These are phyloP conservation scores for Pollimyrus isidori DNA, from an alignment of 2,113 vertebrate genomes.

Conservation along the genomic window DNA sequence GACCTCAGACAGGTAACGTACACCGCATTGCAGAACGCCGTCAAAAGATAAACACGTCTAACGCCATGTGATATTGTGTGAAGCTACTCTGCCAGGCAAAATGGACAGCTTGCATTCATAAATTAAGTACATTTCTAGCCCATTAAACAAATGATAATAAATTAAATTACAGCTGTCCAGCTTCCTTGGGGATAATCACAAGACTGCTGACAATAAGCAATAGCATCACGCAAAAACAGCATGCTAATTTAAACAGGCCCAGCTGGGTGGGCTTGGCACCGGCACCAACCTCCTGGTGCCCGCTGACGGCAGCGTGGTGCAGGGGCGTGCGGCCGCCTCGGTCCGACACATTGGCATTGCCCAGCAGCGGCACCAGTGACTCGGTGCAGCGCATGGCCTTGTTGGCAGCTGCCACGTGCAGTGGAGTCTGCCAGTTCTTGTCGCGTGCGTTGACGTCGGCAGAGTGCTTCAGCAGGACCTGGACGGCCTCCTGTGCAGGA, in stretches of 20 bases:
- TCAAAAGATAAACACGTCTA: neutral
- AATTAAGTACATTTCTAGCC: neutral
- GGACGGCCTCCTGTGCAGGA: slow-evolving; percentile 81
- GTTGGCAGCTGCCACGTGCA: slow-evolving; percentile 92
- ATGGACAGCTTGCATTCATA: neutral
- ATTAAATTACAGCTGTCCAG: neutral
- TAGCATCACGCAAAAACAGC: neutral
- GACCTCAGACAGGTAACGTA: neutral
- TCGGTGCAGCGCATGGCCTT: slow-evolving; percentile 95
- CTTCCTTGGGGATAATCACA: neutral
- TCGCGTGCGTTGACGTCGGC: slow-evolving; percentile 95
- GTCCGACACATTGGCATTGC: slow-evolving; percentile 94
- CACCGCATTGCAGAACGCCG: neutral
- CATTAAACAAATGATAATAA: neutral
- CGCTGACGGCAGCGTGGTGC: slow-evolving; percentile 95
- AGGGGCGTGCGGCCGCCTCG: slow-evolving; percentile 88
- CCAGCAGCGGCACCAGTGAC: slow-evolving; percentile 87
- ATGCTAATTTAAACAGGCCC: neutral
- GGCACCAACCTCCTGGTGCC: slow-evolving; percentile 78
- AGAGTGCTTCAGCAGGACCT: slow-evolving; percentile 93
- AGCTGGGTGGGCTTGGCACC: neutral
- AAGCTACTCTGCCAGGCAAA: neutral
- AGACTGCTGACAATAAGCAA: neutral
- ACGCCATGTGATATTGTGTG: neutral
- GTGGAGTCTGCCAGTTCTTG: slow-evolving; percentile 97